Conservation (phyloP, 1,140 invertebrate species). For the Drosophila biarmipes region DNA sequence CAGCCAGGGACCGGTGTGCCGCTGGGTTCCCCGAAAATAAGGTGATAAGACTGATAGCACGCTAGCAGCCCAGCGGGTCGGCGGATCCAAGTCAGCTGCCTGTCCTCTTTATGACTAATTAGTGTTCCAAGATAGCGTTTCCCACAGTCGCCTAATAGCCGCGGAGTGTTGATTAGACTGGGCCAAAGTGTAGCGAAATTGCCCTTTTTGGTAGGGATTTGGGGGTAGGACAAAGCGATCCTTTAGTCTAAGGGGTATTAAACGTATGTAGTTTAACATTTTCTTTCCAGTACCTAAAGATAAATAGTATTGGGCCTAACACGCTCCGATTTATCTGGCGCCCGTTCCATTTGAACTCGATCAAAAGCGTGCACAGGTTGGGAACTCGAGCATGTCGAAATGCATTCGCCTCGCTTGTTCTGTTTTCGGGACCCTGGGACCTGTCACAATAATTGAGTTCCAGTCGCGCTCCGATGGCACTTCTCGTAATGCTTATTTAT, state of each 20-base stretch:
- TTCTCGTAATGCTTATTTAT: constrained; percentile 69
- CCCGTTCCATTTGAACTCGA: constrained; percentile 3
- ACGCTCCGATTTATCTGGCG: constrained; percentile 5
- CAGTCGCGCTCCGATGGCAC: constrained; percentile 13
- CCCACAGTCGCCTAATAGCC: constrained; percentile 21
- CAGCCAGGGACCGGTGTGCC: constrained; percentile 25
- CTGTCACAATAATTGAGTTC: constrained; percentile 74
- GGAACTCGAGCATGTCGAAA: constrained; percentile 49
- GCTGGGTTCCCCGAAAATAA: constrained; percentile 50
- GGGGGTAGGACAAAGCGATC: neutral
- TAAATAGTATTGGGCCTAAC: neutral
- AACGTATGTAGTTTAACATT: neutral
- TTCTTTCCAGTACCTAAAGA: neutral
- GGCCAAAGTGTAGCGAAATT: constrained; percentile 2
- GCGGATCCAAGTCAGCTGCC: constrained; percentile 50
- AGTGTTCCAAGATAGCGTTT: constrained; percentile 40
- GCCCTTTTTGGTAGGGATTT: neutral
- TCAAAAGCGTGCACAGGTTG: constrained; percentile 3
- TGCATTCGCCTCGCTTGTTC: constrained; percentile 71
- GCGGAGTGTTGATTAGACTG: neutral
- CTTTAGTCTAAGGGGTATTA: no score
- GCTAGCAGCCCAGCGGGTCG: constrained; percentile 36
- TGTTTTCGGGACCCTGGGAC: constrained; percentile 21
- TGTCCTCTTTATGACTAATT: constrained; percentile 56
- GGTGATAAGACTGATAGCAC: constrained; percentile 67